Conservation (phyloP, 2,888 invertebrate species). For the Andricus curvator region DNA sequence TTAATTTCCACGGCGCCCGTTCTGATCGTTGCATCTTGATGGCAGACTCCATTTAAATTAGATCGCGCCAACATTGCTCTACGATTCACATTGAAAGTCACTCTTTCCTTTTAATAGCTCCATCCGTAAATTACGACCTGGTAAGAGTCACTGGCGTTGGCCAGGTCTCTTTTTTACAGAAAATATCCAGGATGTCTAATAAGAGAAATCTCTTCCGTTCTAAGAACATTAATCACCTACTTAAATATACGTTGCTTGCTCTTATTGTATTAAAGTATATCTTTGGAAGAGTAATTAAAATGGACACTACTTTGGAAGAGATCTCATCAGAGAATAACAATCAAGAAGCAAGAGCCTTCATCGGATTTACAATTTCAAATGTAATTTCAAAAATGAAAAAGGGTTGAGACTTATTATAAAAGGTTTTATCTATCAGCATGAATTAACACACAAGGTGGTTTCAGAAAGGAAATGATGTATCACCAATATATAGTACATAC, state of each 20-base stretch:
- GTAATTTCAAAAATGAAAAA: not conserved
- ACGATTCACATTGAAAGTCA: slow-evolving; percentile 49
- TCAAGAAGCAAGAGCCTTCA: not conserved
- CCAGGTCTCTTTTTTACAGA: not conserved
- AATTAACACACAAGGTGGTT: not conserved
- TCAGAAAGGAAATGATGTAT: slow-evolving; percentile 4
- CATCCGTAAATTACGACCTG: slow-evolving; percentile 60
- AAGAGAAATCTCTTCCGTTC: not conserved
- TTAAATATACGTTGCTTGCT: not conserved
- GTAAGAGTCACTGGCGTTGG: not conserved
- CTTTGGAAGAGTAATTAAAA: not conserved
- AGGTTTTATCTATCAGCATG: not conserved
- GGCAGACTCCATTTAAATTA: slow-evolving; percentile 71
- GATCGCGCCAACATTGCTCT: slow-evolving; percentile 61
- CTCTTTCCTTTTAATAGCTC: slow-evolving; percentile 62
- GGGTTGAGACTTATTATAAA: not conserved
- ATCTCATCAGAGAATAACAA: not conserved
- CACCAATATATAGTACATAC: not conserved
- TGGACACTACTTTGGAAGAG: not conserved
- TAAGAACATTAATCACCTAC: not conserved
- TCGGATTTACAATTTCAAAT: not conserved
- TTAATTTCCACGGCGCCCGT: slow-evolving; percentile 71
- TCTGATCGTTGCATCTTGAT: slow-evolving; percentile 58
- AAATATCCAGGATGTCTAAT: not conserved
- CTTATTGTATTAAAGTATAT: not conserved